Base-by-base conservation (phyloP, 1,140 invertebrate species). In the Diabrotica undecimpunctata region DNA sequence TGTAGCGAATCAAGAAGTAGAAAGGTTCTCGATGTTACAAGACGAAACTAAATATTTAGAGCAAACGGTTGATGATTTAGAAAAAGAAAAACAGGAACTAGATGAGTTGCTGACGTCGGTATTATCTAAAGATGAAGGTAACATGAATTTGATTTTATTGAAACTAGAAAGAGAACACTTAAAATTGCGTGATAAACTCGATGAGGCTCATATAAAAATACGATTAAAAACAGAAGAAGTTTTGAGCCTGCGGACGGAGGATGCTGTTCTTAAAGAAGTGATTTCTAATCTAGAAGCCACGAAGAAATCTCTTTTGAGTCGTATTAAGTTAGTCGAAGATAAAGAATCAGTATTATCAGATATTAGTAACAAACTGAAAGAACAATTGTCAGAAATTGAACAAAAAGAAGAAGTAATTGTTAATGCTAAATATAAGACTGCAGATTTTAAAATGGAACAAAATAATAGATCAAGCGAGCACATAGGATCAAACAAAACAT, bases 111-210 rank as follows among this genome's bases (percentile, higher is more conserved):
- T 64, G 11, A 11, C 25, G 5, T 9, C 39, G 7, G 54, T 57
- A 25, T 56, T 62, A 35, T 36, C 8, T 12, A 50, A 37, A 2
- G 13, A 64, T 12, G 41, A 50, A 38, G 7, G 7, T n/a, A 51
- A 56, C 2, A 39, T 63, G 6, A 41, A 52, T 6, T 7, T 7
- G 12, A 14, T 35, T 7, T 25, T 64, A 1, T 9, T 14, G 7
- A 57, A 51, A 11, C 38, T 64, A 14, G 62, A 64, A 56, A 39
- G 8, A 25, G 62, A 64, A 37, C 39, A 64, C 12, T 10, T 50
- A n/a, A 39, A 58, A 35, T 39, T 64, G 7, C 57, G 46, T 25
- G 4, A 5, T 6, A 56, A 57, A 50, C 55, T 64, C 6, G 50
- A 53, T 12, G 39, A 41, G 10, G 41, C 54, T 8, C 14, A 46